Conservation (phyloP, 2,113 vertebrate species). For the Donacobius atricapilla region DNA sequence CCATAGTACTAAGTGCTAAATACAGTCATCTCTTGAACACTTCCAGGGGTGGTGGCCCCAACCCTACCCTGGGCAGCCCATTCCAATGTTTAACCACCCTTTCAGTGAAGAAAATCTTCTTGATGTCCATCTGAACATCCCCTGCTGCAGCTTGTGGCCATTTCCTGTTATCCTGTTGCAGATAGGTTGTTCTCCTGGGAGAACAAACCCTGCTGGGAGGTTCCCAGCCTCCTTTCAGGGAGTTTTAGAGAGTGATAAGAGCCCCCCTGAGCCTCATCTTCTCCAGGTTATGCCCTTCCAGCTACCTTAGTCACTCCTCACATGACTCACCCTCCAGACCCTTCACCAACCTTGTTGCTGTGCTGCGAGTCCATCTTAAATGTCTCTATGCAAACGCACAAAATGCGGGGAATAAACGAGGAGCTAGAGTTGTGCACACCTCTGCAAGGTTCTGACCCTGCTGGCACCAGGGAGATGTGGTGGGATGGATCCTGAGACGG, state of each 20-base stretch:
- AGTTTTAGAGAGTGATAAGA: neutral
- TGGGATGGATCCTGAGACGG: neutral
- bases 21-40: neutral
- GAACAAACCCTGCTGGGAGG: neutral
- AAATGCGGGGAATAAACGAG: neutral
- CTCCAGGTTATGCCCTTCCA: neutral
- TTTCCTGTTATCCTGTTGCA: neutral
- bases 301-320: neutral
- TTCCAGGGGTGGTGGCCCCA: neutral
- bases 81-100: neutral
- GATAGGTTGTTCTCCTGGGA: neutral
- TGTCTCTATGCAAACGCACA: rapidly evolving
- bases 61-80: neutral
- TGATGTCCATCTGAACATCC: neutral
- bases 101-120: neutral
- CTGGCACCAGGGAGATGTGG: rapidly evolving
- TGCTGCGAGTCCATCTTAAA: neutral
- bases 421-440: no score
- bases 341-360: neutral
- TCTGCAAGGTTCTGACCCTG: neutral
- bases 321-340: neutral
- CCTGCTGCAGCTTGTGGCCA: neutral
- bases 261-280: neutral
- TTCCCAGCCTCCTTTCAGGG: neutral
- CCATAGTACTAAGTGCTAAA: neutral